phyloP scores from a whole-genome alignment of 2,797 vertebrate genomes.

The Tachyglossus aculeatus region DNA sequence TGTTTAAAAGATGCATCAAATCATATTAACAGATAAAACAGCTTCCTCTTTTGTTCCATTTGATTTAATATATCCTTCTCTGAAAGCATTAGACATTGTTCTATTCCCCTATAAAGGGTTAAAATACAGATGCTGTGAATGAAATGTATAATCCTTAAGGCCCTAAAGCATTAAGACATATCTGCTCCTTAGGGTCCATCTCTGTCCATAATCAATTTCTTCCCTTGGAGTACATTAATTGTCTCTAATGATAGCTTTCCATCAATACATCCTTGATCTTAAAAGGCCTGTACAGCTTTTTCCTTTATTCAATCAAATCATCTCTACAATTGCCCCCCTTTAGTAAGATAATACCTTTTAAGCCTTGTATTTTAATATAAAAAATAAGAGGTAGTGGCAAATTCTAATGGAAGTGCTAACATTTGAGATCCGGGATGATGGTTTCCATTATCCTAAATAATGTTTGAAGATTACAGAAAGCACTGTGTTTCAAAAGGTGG shows the following conservation, averaged over 20 bases:
- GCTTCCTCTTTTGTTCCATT: neutral
- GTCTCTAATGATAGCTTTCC: slow-evolving; percentile 94
- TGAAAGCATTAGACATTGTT: slow-evolving; percentile 30
- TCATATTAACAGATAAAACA: slow-evolving; percentile 13
- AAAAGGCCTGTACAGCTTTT: slow-evolving; percentile 84
- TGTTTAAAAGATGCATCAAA: slow-evolving; percentile 37
- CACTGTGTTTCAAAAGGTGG: slow-evolving; percentile 82
- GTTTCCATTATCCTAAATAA: slow-evolving; percentile 91
- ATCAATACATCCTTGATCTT: slow-evolving; percentile 91
- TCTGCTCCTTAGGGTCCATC: slow-evolving; percentile 83
- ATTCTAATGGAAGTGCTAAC: slow-evolving; percentile 84
- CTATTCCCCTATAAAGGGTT: slow-evolving; percentile 70
- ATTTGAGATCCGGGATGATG: slow-evolving; percentile 82
- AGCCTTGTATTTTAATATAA: slow-evolving; percentile 93
- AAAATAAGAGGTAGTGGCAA: slow-evolving; percentile 90
- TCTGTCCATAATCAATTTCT: slow-evolving; percentile 93
- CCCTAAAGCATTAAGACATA: slow-evolving; percentile 80
- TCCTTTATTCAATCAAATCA: slow-evolving; percentile 94
- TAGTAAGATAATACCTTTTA: slow-evolving; percentile 91
- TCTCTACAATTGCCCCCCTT: slow-evolving; percentile 86
- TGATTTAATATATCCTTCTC: slow-evolving; percentile 26
- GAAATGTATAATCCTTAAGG: slow-evolving; percentile 79
- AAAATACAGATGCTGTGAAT: slow-evolving; percentile 78
- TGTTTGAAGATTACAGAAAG: slow-evolving; percentile 93
- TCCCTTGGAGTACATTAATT: slow-evolving; percentile 90